Percentiles rank a stretch among this genome's conserved stretches.
phyloP scores from a whole-genome alignment of 2,797 vertebrate species.

The Kryptolebias ocellatus region DNA sequence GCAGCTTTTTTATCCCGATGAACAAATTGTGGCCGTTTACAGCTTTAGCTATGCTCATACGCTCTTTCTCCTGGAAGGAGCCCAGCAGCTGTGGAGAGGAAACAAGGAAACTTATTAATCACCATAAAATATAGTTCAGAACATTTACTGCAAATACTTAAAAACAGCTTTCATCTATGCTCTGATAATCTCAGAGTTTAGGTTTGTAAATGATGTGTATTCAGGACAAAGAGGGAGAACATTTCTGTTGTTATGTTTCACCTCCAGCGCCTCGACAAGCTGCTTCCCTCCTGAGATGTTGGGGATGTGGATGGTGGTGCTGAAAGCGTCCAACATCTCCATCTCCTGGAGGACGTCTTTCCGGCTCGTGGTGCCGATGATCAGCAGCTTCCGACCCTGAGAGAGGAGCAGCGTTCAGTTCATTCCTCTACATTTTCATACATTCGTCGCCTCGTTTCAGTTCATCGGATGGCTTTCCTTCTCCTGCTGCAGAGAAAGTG shows the following conservation, averaged over 20 bases:
- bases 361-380: conserved; percentile 94
- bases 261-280: conserved; percentile 93
- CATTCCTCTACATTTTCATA: background rate
- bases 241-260: conserved; percentile 6
- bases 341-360: conserved; percentile 96
- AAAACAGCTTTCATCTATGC: no score
- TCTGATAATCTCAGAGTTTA: no score
- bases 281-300: conserved; percentile 91
- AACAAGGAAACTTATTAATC: background rate
- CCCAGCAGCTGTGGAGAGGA: conserved; percentile 84
- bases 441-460: background rate
- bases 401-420: conserved; percentile 10
- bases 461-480: background rate
- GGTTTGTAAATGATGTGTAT: no score
- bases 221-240: no score
- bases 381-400: conserved; percentile 94
- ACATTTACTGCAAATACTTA: no score
- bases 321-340: conserved; percentile 96
- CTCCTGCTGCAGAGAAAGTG: background rate
- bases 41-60: conserved; percentile 84
- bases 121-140: background rate
- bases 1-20: conserved; percentile 96
- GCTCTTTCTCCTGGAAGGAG: conserved; percentile 92
- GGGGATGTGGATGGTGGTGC: conserved; percentile 92
- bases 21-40: conserved; percentile 86